Evolutionary conservation across 2,888 invertebrate genomes (phyloP).

Genomic region (Diplazon laetatorius): DNA sequence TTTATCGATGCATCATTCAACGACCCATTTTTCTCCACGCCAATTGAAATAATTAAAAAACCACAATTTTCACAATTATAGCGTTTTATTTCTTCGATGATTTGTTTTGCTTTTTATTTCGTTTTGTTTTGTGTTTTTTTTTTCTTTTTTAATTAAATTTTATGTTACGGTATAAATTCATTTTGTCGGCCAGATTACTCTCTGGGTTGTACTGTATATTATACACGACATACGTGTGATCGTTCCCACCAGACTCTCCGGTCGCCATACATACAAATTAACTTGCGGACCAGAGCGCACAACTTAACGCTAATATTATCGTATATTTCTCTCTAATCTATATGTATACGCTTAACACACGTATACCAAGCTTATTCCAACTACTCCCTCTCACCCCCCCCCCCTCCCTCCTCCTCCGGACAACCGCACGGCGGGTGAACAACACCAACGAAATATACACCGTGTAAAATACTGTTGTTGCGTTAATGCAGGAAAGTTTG

Average conservation of each 20-base stretch:
- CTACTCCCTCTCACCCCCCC: too few relatives aligned
- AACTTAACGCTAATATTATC: conserved; percentile 57
- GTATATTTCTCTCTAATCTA: conserved; percentile 45
- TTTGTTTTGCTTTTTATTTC: neutral
- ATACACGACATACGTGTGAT: conserved; percentile 19
- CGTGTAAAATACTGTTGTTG: conserved; percentile 69
- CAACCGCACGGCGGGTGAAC: conserved; percentile 40
- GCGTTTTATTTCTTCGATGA: conserved; percentile 1
- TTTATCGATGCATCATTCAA: neutral
- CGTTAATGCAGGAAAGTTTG: conserved; percentile 75
- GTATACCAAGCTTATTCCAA: conserved; percentile 51
- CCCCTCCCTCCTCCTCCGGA: too few relatives aligned
- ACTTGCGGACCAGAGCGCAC: conserved; percentile 44
- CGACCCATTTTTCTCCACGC: too few relatives aligned
- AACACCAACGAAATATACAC: conserved; percentile 57
- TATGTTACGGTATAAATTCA: conserved; percentile 13
- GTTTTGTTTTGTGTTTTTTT: neutral
- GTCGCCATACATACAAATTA: conserved; percentile 49
- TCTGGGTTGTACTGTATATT: neutral
- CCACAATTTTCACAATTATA: neutral
- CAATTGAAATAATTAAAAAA: neutral
- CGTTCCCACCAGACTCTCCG: conserved; percentile 26
- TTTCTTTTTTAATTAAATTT: neutral
- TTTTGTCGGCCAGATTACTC: conserved; percentile 11
- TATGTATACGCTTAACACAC: conserved; percentile 16